phyloP scores from a whole-genome alignment of 2,113 vertebrate genomes.

The Pyrgilauda ruficollis region DNA sequence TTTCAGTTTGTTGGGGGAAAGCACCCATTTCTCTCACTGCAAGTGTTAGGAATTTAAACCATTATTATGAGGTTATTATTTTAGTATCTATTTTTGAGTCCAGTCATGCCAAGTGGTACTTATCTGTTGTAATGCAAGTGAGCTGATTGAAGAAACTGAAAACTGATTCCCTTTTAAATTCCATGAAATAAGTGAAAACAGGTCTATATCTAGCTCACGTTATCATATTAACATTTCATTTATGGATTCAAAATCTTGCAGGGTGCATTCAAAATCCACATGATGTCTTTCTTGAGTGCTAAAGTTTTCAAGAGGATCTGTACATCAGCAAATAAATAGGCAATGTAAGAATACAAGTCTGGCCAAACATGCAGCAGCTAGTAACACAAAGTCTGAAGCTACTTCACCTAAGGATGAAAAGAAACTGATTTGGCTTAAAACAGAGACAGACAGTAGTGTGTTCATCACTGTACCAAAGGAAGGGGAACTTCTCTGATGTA shows the following conservation, averaged over 20 bases:
- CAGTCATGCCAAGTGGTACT: conserved; percentile 67
- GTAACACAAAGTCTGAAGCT: not conserved
- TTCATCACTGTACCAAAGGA: not conserved
- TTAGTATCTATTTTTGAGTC: conserved; percentile 62
- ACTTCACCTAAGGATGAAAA: not conserved
- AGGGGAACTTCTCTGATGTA: not conserved
- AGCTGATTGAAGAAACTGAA: conserved; percentile 65
- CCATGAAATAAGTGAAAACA: conserved; percentile 49
- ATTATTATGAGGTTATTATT: conserved; percentile 60
- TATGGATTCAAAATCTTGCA: conserved; percentile 62
- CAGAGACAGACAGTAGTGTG: not conserved
- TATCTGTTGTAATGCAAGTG: conserved; percentile 65
- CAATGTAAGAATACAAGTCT: conserved; percentile 47
- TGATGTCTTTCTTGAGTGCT: conserved; percentile 65
- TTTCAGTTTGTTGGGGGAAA: conserved; percentile 1
- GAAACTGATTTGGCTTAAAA: not conserved
- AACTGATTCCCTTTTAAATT: conserved; percentile 52
- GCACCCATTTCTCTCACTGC: not conserved
- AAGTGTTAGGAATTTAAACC: conserved; percentile 34
- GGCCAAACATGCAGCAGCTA: not conserved
- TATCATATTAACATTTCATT: conserved; percentile 60
- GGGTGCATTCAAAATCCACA: conserved; percentile 60
- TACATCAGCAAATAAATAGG: conserved; percentile 67
- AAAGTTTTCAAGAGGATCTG: conserved; percentile 70
- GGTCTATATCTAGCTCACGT: conserved; percentile 46